Conservation (phyloP, 2,797 vertebrate genomes). For the Syndactyla subalaris region DNA sequence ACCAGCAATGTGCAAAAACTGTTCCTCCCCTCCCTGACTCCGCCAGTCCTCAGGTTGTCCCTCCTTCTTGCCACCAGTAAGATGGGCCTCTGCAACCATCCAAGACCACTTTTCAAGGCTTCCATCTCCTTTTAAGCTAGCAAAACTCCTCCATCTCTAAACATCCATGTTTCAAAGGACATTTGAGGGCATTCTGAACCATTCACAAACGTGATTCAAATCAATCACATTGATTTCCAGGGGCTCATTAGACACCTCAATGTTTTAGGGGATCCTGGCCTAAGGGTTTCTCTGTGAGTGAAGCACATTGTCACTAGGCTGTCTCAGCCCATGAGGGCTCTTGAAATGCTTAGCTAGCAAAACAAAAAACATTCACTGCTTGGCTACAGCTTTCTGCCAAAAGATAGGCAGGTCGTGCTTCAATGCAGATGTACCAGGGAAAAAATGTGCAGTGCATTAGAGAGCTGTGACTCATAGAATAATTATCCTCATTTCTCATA, state of each 20-base stretch:
- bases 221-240: not conserved
- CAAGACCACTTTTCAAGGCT: not conserved
- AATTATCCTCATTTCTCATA: slow-evolving; percentile 46
- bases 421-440: slow-evolving; percentile 6
- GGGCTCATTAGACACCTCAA: not conserved
- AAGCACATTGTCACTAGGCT: not conserved
- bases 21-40: not conserved
- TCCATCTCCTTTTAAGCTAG: not conserved
- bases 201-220: not conserved
- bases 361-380: slow-evolving; percentile 44
- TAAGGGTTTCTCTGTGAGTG: not conserved
- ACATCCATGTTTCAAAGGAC: not conserved
- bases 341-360: slow-evolving; percentile 52
- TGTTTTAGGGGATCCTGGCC: not conserved
- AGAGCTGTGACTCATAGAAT: slow-evolving; percentile 40
- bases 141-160: not conserved
- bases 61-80: not conserved
- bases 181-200: not conserved
- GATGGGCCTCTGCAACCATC: not conserved
- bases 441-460: slow-evolving; percentile 52
- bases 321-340: not conserved
- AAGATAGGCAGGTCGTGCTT: not conserved
- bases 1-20: not conserved
- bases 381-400: slow-evolving; percentile 26
- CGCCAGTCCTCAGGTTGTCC: not conserved